These are phyloP conservation scores for Theocolax elegans DNA, from an alignment of 1,140 invertebrate species.

Conservation along the genomic window DNA sequence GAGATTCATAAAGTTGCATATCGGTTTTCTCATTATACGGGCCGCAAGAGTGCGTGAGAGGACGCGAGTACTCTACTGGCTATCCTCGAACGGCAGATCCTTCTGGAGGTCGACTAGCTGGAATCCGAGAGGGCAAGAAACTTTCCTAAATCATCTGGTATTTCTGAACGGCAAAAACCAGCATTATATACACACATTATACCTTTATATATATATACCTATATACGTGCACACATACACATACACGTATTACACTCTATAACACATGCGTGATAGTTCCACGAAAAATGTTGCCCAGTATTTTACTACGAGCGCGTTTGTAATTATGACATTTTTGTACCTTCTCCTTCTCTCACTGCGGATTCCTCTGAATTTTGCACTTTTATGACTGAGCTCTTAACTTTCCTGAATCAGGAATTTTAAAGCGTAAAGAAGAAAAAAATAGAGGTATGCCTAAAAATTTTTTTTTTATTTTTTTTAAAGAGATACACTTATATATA, in stretches of 20 bases:
- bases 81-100: constrained; percentile 6
- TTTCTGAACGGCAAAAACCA: background rate
- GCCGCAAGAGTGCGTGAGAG: background rate
- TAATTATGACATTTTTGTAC: constrained; percentile 24
- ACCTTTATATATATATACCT: background rate
- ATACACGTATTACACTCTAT: background rate
- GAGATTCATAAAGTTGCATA: constrained; percentile 16
- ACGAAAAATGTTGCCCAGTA: constrained; percentile 4
- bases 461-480: too few species aligned
- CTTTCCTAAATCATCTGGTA: constrained; percentile 22
- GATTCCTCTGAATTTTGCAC: constrained; percentile 1
- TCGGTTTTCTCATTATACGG: constrained; percentile 32
- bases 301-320: constrained; percentile 4
- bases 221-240: too few species aligned
- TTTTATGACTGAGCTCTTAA: constrained; percentile 17
- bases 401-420: constrained; percentile 2
- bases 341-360: background rate
- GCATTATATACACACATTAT: background rate
- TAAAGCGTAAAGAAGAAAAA: too few species aligned
- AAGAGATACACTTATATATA: too few species aligned
- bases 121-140: constrained; percentile 18
- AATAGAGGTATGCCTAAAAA: too few species aligned
- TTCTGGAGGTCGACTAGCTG: constrained; percentile 24
- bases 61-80: background rate
- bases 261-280: constrained; percentile 10